Conservation (phyloP, 2,888 invertebrate species). For the Zele albiditarsus region DNA sequence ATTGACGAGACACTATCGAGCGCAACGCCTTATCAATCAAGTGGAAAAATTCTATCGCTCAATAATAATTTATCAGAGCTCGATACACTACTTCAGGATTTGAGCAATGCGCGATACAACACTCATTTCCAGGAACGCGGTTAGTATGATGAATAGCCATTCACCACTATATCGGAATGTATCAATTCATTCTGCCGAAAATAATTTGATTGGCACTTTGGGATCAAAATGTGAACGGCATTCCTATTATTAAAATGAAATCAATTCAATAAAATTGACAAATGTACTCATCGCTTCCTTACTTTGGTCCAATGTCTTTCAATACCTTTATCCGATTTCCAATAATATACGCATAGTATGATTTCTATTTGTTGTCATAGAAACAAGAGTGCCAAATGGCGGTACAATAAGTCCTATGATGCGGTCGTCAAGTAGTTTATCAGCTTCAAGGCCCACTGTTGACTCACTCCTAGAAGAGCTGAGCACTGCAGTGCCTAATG, state of each 20-base stretch:
- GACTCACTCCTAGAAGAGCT: slow-evolving; percentile 93
- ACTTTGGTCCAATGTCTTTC: too few relatives aligned
- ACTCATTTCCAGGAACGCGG: slow-evolving; percentile 72
- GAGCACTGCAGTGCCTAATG: slow-evolving; percentile 84
- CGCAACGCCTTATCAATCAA: slow-evolving; percentile 58
- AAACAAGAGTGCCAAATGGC: slow-evolving; percentile 60
- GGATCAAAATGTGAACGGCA: too few relatives aligned
- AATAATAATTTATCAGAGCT: slow-evolving; percentile 90
- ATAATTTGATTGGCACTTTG: too few relatives aligned
- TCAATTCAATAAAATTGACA: too few relatives aligned
- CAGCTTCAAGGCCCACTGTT: slow-evolving; percentile 81
- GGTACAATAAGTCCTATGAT: slow-evolving; percentile 66
- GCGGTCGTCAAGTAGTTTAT: slow-evolving; percentile 68
- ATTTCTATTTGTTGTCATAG: slow-evolving; percentile 47
- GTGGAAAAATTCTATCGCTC: slow-evolving; percentile 74
- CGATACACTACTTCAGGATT: slow-evolving; percentile 92
- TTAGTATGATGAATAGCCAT: slow-evolving; percentile 52
- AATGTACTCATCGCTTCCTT: too few relatives aligned
- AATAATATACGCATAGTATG: too few relatives aligned
- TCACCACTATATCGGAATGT: not conserved
- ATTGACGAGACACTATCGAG: slow-evolving; percentile 75
- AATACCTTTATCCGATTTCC: too few relatives aligned
- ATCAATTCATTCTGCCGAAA: not conserved
- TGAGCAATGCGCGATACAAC: slow-evolving; percentile 85
- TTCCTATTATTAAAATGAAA: too few relatives aligned